These are phyloP conservation scores for Potorous gilbertii DNA, from an alignment of 2,797 vertebrate species.

Conservation along the genomic window DNA sequence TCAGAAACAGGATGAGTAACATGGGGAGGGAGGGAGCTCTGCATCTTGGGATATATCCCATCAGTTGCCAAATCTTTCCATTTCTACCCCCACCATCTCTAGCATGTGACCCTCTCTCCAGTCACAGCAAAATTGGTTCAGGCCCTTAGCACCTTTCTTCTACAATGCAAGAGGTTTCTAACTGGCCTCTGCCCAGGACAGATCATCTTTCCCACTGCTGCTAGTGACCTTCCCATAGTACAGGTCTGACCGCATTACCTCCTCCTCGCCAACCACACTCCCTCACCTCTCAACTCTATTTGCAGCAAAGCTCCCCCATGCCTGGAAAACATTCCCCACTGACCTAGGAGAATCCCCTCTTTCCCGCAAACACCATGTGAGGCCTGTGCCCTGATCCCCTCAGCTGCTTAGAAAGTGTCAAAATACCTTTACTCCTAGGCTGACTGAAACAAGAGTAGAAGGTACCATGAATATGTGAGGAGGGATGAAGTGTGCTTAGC, in stretches of 20 bases:
- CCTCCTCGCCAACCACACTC: not conserved
- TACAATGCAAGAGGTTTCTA: not conserved
- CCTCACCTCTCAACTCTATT: not conserved
- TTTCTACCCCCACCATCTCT: too few relatives aligned
- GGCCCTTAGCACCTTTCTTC: too few relatives aligned
- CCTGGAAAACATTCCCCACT: too few relatives aligned
- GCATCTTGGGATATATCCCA: not conserved
- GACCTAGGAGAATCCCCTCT: not conserved
- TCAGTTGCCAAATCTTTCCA: not conserved
- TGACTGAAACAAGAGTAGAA: not conserved
- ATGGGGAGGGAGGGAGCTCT: not conserved
- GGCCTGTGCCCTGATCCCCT: not conserved
- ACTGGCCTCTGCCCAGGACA: not conserved
- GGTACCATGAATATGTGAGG: not conserved
- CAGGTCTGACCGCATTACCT: not conserved
- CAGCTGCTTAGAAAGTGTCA: not conserved
- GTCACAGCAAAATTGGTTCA: not conserved
- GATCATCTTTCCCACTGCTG: not conserved
- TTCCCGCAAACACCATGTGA: not conserved
- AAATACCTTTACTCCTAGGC: not conserved
- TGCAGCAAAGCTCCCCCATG: not conserved
- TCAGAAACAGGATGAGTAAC: not conserved
- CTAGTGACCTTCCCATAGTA: not conserved
- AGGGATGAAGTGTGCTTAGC: not conserved
- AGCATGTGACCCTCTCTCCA: not conserved